These are phyloP conservation scores for Pteropus alecto DNA, from an alignment of 2,113 vertebrate genomes.

Conservation along the genomic window DNA sequence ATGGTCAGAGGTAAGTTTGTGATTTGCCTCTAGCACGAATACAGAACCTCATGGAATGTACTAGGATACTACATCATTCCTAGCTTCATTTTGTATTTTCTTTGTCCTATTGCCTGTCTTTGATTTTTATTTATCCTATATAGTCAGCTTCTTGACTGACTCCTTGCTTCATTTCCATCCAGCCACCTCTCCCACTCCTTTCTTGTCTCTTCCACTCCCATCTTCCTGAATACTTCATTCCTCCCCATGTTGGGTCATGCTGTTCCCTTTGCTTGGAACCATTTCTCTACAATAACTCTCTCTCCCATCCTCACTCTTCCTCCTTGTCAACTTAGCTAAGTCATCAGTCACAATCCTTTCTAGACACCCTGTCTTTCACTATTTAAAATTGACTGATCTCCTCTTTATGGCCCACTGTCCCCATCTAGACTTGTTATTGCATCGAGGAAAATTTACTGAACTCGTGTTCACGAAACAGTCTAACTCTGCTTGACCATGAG, in stretches of 20 bases:
- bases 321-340: background rate
- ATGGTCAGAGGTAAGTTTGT: background rate
- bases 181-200: background rate
- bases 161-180: background rate
- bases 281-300: background rate
- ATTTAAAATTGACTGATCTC: background rate
- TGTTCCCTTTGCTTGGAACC: background rate
- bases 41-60: background rate
- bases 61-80: background rate
- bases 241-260: background rate
- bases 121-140: background rate
- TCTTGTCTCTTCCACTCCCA: background rate
- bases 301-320: background rate
- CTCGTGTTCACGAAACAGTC: background rate
- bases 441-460: background rate
- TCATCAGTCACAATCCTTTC: background rate
- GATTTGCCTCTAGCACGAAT: background rate
- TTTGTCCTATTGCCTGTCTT: background rate
- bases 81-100: background rate
- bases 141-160: background rate
- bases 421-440: background rate
- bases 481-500: background rate
- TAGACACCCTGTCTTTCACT: background rate
- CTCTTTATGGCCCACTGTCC: background rate
- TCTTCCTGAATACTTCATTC: background rate